Base-by-base conservation (phyloP, 2,113 vertebrate genomes). In the Aspiorhynchus laticeps region DNA sequence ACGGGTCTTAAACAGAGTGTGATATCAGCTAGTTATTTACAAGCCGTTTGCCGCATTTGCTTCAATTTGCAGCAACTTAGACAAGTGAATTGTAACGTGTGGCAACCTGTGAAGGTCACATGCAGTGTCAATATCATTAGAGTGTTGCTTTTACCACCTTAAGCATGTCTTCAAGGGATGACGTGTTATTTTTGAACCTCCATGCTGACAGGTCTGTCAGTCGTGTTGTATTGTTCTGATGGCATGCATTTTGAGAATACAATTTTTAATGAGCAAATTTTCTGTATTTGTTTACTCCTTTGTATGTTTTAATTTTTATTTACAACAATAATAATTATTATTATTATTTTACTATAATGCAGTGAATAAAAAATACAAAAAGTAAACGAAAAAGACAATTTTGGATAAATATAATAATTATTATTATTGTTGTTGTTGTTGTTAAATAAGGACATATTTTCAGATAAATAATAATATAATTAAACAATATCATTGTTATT, bases 41-140 rank as follows among this genome's bases (percentile, higher is more conserved):
- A 28, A 43, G 38, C n/a, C 4, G 3, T 80, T 38, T 8, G 24
- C 33, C 5, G 26, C 14, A 63, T 81, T 59, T 41, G 21, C 33
- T 17, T 14, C 10, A 7, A 63, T 63, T 80, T 63, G 21, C 2
- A 61, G 56, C 21, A 10, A 61, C 56, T 10, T 24, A 59, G 7
- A 56, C 17, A 36, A 78, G 5, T 33, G 21, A 59, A 59, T 38
- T 38, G 53, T 59, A 61, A 65, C 4, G 9, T 5, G 9, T 63
- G 56, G 79, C 56, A 81, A 43, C 56, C 65, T 21, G 14, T 81
- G 79, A 41, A 63, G 79, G 56, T 63, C 56, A 63, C 56, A 19
- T 4, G 6, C n/a, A 26, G 59, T 46, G 38, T 82, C 38, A 31
- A 3, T 26, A 82, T 67, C 8, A 21, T 65, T 46, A 43, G 14